phyloP scores from a whole-genome alignment of 92 coral and sea anemone genomes.

The Parazoanthus swiftii region DNA sequence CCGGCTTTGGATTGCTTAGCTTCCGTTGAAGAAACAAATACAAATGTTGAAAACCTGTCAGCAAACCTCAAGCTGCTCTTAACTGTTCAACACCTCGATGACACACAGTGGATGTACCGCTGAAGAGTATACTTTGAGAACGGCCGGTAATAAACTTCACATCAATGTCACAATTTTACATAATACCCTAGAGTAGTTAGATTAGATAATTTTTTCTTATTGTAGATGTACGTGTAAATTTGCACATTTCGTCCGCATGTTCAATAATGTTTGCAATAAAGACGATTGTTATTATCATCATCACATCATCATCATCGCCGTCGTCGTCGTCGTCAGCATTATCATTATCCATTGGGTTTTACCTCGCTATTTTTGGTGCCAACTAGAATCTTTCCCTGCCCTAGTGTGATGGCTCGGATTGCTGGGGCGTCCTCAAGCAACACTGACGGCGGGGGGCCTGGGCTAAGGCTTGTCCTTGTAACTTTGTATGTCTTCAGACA shows the following conservation, averaged over 20 bases:
- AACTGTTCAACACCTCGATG: no score
- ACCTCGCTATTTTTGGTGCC: constrained; percentile 99
- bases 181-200: no score
- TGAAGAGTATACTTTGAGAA: neutral
- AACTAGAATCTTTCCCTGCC: constrained; percentile 92
- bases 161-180: no score
- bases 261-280: no score
- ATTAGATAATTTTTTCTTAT: no score
- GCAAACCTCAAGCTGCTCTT: no score
- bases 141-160: neutral
- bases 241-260: no score
- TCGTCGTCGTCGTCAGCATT: neutral
- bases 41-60: no score
- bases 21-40: neutral
- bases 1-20: neutral
- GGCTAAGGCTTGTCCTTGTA: constrained; percentile 74
- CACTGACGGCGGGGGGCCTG: constrained; percentile 75
- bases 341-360: neutral
- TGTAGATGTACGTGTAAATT: no score
- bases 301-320: no score
- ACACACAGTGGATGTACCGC: no score
- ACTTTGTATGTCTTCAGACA: constrained; percentile 94
- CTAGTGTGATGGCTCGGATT: constrained; percentile 91
- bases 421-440: constrained; percentile 86
- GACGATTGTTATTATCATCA: no score